A percentile compares a stretch with the other conserved stretches of the same genome.
phyloP scores from a whole-genome alignment of 2,888 invertebrate species.

The Thelaira solivaga region DNA sequence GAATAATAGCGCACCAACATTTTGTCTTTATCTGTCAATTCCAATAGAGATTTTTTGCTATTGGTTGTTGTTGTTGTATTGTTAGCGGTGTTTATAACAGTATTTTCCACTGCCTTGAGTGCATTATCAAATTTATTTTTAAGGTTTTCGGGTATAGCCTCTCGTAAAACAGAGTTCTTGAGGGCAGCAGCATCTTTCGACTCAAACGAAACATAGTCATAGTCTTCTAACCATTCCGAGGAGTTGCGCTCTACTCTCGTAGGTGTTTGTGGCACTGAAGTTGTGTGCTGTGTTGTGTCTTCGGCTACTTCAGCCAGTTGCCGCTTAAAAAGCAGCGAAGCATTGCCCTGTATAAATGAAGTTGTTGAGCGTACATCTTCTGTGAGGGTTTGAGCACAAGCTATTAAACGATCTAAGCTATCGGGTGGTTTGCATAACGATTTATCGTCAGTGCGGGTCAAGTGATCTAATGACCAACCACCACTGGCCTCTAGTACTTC shows the following conservation, averaged over 20 bases:
- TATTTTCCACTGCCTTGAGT: slow-evolving; percentile 84
- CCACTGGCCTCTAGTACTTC: slow-evolving; percentile 85
- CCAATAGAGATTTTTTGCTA: slow-evolving; percentile 64
- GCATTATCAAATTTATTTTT: slow-evolving; percentile 86
- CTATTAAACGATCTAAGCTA: slow-evolving; percentile 91
- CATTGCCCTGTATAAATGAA: slow-evolving; percentile 93
- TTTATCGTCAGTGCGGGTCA: slow-evolving; percentile 78
- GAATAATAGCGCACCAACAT: slow-evolving; percentile 92
- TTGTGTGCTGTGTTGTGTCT: slow-evolving; percentile 25
- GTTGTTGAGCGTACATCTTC: slow-evolving; percentile 93
- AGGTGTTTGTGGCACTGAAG: slow-evolving; percentile 36
- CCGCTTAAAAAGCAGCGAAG: slow-evolving; percentile 86
- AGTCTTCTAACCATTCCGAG: slow-evolving; percentile 87
- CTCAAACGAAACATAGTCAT: slow-evolving; percentile 93
- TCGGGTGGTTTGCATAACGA: slow-evolving; percentile 81
- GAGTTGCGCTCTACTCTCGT: slow-evolving; percentile 49
- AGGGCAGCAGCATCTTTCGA: slow-evolving; percentile 84
- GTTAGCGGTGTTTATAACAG: slow-evolving; percentile 79
- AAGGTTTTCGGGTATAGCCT: slow-evolving; percentile 83
- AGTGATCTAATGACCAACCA: slow-evolving; percentile 86
- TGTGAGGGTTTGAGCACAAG: slow-evolving; percentile 90
- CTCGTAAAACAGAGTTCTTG: slow-evolving; percentile 85
- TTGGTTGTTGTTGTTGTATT: slow-evolving; percentile 59
- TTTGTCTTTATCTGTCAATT: slow-evolving; percentile 86
- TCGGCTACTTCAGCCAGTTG: slow-evolving; percentile 60